Evolutionary conservation across 1,140 invertebrate species (phyloP), one percentile per base, ranked within the genome.

Genomic region (Bombus breviceps): DNA sequence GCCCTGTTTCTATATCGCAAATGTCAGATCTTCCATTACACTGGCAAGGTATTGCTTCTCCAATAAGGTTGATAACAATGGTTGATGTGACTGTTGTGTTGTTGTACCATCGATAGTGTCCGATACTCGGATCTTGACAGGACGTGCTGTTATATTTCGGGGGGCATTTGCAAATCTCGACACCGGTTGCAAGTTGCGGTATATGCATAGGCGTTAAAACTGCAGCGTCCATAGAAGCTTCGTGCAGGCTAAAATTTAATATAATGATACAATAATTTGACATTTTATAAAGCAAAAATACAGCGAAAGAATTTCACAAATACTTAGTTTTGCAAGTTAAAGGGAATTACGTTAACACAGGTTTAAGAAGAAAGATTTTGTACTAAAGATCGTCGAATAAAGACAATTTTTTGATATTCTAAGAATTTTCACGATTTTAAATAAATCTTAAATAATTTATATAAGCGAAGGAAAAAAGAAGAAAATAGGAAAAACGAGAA

Each of bases 151-250:
- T 97, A 94, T 98, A 99, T 68, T 97, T 96, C 12, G 95, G 92
- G 2, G 98, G 98, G 92, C 98, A 98, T n/a, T 96, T 95, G 93
- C 99, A 99, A 72, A 97, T 95, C 95, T 99, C 99, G 13, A 99
- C 97, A 4, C 98, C 98, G 71, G 96, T 95, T 3, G 98, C 98
- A n/a, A 97, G 95, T 15, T 96, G 96, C 32, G 96, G 96, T 4
- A 96, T 96, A 81, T 95, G 96, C 76, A 95, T 96, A 39, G 96
- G 94, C 0, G 96, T 95, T 69, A 96, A 95, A 9, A 97, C 96
- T 4, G 98, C 98, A 22, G 97, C 97, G 94, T 99, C 98, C 93
- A 99, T 95, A 0, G 97, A 97, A 0, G 98, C 97, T 92, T 98
- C 97, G 64, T 96, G 94, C 47, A 98, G 93, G 75, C 97, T 98